phyloP scores from a whole-genome alignment of 2,888 invertebrate genomes.

The Metalampra italica region DNA sequence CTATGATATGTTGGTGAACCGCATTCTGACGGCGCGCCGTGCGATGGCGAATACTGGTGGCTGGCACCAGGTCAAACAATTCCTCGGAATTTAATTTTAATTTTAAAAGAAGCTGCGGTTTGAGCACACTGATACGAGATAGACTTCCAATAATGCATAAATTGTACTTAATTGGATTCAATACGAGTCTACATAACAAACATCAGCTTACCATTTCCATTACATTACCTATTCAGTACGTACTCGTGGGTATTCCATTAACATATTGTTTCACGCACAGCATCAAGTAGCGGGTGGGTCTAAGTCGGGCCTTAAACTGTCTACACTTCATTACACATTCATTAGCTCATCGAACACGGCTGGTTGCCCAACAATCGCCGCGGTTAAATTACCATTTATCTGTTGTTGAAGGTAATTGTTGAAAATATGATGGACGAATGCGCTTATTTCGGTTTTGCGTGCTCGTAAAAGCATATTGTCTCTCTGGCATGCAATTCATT shows the following conservation, averaged over 20 bases:
- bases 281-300: background rate
- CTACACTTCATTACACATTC: constrained; percentile 4
- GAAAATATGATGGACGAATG: background rate
- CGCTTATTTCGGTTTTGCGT: constrained; percentile 5
- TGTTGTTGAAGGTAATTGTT: background rate
- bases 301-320: background rate
- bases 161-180: background rate
- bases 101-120: too few species aligned
- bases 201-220: background rate
- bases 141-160: background rate
- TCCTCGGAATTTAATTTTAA: too few species aligned
- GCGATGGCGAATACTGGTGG: too few species aligned
- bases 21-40: too few species aligned
- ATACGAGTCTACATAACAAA: background rate
- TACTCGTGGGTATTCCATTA: background rate
- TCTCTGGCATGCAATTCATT: constrained; percentile 26
- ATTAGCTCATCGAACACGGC: background rate
- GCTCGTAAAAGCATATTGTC: constrained; percentile 8
- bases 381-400: background rate
- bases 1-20: too few species aligned
- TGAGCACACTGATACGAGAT: too few species aligned
- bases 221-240: background rate
- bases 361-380: background rate
- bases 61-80: too few species aligned
- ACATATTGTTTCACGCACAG: background rate